Evolutionary conservation across 2,888 invertebrate genomes (phyloP).

Genomic region (Leptopilina myrica): DNA sequence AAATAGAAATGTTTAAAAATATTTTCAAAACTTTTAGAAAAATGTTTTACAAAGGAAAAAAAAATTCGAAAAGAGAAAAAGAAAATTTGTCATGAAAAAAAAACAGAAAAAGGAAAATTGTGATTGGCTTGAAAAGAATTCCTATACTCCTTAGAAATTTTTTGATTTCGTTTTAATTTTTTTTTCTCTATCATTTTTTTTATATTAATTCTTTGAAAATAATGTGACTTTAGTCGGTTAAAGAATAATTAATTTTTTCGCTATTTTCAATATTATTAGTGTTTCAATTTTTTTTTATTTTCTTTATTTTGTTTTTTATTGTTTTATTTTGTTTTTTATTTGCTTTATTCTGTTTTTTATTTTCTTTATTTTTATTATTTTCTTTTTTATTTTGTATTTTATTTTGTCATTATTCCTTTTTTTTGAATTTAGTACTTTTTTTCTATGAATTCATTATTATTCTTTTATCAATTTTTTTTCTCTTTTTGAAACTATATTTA

Average conservation of each 20-base stretch:
- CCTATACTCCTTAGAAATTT: slow-evolving; percentile 2
- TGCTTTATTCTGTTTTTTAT: background rate
- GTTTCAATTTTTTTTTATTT: no score
- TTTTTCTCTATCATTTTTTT: background rate
- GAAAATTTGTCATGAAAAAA: background rate
- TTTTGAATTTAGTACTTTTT: background rate
- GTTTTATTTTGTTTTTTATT: no score
- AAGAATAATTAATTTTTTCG: background rate
- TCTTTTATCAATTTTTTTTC: background rate
- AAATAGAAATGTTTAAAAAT: no score
- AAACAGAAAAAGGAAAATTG: slow-evolving; percentile 5
- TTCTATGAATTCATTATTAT: background rate
- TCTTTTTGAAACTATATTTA: background rate
- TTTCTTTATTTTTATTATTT: background rate
- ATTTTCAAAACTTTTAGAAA: background rate
- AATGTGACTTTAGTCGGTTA: background rate
- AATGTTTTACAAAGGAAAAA: background rate
- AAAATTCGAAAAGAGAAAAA: background rate
- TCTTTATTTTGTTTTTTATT: background rate
- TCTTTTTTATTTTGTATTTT: background rate
- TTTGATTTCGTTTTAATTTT: background rate
- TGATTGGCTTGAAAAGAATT: slow-evolving; percentile 21
- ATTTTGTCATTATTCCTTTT: background rate
- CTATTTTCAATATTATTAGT: background rate
- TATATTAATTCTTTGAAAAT: background rate